Conservation (phyloP, 2,888 invertebrate species). For the Rhaphigaster nebulosa region DNA sequence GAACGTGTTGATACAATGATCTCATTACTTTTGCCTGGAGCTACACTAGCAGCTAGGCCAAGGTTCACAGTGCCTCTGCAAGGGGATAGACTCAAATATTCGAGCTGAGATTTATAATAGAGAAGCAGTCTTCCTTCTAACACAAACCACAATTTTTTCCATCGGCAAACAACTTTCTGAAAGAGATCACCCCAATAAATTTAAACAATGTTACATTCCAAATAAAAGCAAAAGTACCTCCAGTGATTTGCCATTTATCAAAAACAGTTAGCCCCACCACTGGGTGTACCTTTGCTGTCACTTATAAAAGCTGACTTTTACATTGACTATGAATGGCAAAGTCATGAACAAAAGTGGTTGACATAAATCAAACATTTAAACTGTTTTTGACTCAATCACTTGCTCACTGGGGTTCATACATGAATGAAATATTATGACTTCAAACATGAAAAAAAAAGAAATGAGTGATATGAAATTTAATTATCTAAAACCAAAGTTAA, state of each 20-base stretch:
- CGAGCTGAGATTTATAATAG: conserved; percentile 72
- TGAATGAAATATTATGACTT: not conserved
- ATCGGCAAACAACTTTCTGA: conserved; percentile 67
- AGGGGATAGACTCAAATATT: conserved; percentile 71
- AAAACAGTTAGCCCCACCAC: not conserved
- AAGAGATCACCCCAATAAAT: not conserved
- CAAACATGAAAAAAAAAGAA: not conserved
- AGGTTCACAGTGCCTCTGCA: conserved; percentile 72
- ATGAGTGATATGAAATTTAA: no score
- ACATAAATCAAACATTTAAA: not conserved
- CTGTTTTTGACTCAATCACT: not conserved
- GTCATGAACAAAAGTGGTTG: not conserved
- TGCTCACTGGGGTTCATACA: not conserved
- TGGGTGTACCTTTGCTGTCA: not conserved
- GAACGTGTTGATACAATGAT: conserved; percentile 71
- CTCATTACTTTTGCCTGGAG: conserved; percentile 67
- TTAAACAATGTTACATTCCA: not conserved
- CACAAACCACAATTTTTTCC: conserved; percentile 74
- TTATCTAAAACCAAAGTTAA: not conserved
- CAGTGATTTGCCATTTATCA: not conserved
- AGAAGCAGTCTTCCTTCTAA: conserved; percentile 72
- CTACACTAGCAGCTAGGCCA: conserved; percentile 70
- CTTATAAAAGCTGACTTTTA: not conserved
- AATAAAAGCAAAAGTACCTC: not conserved
- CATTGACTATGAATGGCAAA: not conserved